Percentiles rank a stretch among this genome's conserved stretches.
Conservation (phyloP, 2,888 invertebrate genomes). For the Nemotelus nigrinus region DNA sequence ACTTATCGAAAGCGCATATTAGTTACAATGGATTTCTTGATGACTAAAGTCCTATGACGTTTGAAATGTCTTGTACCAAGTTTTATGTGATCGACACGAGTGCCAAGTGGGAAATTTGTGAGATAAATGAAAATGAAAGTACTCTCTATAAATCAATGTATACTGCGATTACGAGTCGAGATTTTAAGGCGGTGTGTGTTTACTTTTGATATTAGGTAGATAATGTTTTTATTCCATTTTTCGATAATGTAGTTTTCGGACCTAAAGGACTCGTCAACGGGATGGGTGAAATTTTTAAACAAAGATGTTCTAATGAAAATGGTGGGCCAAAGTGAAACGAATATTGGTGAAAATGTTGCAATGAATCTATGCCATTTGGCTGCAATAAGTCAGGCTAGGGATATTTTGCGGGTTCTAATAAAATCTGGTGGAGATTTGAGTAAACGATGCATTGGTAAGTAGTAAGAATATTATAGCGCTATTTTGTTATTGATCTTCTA, state of each 20-base stretch:
- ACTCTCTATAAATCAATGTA: conserved; percentile 48
- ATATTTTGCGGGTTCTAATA: conserved; percentile 50
- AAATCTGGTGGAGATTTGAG: conserved; percentile 52
- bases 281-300: conserved; percentile 44
- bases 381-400: conserved; percentile 51
- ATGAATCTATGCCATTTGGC: conserved; percentile 53
- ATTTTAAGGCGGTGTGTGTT: conserved; percentile 45
- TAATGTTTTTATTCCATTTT: neutral
- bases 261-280: conserved; percentile 10
- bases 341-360: conserved; percentile 48
- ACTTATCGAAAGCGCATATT: no score
- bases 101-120: conserved; percentile 40
- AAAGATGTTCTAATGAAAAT: conserved; percentile 43
- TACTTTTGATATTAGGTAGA: neutral
- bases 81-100: conserved; percentile 44
- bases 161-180: conserved; percentile 47
- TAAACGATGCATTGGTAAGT: conserved; percentile 50
- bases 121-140: conserved; percentile 44
- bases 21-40: no score
- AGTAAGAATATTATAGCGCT: neutral
- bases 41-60: no score
- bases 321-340: conserved; percentile 33
- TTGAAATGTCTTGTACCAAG: conserved; percentile 32
- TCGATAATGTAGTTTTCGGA: conserved; percentile 31
- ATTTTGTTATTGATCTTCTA: neutral